Conservation (phyloP, 2,888 invertebrate species). For the Bimastos eiseni region DNA sequence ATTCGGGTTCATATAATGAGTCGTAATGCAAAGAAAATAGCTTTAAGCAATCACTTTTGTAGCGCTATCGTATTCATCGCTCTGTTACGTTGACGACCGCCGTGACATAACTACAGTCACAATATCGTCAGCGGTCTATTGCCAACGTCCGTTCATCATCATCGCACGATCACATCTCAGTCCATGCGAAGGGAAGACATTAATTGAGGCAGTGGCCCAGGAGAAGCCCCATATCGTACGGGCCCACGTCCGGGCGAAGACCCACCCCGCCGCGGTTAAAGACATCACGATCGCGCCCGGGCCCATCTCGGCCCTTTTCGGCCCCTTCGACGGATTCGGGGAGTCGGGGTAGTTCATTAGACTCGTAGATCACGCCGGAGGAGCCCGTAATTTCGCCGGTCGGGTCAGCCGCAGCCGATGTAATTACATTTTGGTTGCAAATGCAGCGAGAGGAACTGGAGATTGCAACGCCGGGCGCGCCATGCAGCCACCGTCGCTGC, state of each 20-base stretch:
- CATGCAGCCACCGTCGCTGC: background rate
- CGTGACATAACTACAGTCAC: background rate
- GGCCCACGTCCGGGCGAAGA: background rate
- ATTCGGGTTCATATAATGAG: too few species aligned
- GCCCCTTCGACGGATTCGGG: background rate
- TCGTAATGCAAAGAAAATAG: background rate
- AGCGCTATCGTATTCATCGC: background rate
- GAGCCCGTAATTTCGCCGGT: conserved; percentile 22
- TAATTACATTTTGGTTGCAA: conserved; percentile 24
- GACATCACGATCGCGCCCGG: background rate
- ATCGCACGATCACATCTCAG: background rate
- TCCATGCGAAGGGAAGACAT: background rate
- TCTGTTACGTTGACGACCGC: background rate
- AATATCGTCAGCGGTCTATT: background rate
- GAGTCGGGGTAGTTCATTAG: conserved; percentile 16
- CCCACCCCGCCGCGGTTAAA: background rate
- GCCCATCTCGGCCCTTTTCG: background rate
- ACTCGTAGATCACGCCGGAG: conserved; percentile 8
- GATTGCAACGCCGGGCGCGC: background rate
- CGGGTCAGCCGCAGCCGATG: background rate
- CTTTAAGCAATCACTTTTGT: background rate
- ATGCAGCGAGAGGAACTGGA: conserved; percentile 8
- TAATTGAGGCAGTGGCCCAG: background rate
- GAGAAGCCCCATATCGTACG: background rate
- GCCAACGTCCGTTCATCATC: background rate